Percentiles rank a stretch among this genome's conserved stretches.
Evolutionary conservation across 2,888 invertebrate genomes (phyloP).

Genomic region (Linnaemya tessellans): DNA sequence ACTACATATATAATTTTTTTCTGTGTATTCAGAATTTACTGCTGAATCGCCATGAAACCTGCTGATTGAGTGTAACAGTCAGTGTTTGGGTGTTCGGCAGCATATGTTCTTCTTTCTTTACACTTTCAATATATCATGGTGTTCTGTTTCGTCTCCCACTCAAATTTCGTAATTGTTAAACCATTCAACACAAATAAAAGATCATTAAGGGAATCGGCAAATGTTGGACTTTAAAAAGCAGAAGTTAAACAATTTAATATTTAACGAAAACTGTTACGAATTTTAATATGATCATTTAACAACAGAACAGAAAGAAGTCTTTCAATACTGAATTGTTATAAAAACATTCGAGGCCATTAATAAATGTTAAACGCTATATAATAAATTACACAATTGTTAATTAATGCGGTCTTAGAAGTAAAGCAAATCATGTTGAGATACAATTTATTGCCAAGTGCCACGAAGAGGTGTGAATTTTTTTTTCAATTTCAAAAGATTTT

Average conservation of each 20-base stretch:
- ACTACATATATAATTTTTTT: not conserved
- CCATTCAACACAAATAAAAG: constrained; percentile 19
- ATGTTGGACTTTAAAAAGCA: not conserved
- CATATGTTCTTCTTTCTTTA: constrained; percentile 32
- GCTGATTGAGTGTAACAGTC: constrained; percentile 33
- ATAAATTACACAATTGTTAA: constrained; percentile 13
- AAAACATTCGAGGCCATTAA: not conserved
- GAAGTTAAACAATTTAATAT: not conserved
- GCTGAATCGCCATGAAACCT: not conserved
- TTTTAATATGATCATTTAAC: constrained; percentile 23
- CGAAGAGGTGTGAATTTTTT: constrained; percentile 3
- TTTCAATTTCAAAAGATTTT: constrained; percentile 41
- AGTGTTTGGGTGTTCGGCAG: constrained; percentile 31
- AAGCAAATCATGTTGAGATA: not conserved
- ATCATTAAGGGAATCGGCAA: constrained; percentile 11
- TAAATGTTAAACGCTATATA: not conserved
- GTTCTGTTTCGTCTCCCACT: not conserved
- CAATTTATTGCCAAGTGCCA: constrained; percentile 35
- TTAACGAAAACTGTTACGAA: not conserved
- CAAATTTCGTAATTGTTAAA: constrained; percentile 31
- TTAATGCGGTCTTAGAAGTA: not conserved
- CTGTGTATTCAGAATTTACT: constrained; percentile 11
- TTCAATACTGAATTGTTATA: constrained; percentile 4
- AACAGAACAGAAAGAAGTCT: not conserved
- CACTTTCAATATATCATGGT: not conserved